Evolutionary conservation across 2,888 invertebrate species (phyloP).

Genomic region (Yponomeuta cagnagella): DNA sequence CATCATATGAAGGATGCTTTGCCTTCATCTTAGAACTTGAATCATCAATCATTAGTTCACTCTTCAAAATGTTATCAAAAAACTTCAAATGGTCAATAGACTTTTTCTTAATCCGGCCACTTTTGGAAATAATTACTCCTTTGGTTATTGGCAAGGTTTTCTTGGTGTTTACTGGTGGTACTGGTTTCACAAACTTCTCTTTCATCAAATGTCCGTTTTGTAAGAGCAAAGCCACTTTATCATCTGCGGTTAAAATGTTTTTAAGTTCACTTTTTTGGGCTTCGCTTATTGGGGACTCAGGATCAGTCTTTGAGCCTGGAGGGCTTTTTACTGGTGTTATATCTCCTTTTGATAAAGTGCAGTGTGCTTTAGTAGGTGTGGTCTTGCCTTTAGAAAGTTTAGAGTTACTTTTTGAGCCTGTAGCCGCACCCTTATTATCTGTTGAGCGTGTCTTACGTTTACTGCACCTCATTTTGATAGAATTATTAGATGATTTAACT

Average conservation of each 20-base stretch:
- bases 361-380: not conserved
- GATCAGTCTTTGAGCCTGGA: not conserved
- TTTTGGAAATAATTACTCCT: slow-evolving; percentile 31
- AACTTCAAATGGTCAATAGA: slow-evolving; percentile 38
- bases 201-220: slow-evolving; percentile 38
- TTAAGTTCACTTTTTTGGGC: slow-evolving; percentile 19
- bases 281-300: not conserved
- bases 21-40: slow-evolving; percentile 11
- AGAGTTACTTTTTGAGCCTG: not conserved
- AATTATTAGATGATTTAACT: slow-evolving; percentile 6
- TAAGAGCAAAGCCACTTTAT: slow-evolving; percentile 35
- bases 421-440: not conserved
- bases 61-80: slow-evolving; percentile 51
- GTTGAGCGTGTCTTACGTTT: slow-evolving; percentile 26
- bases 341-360: not conserved
- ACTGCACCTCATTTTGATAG: not conserved
- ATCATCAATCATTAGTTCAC: slow-evolving; percentile 46
- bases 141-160: slow-evolving; percentile 21
- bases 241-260: slow-evolving; percentile 32
- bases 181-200: slow-evolving; percentile 28
- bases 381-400: not conserved
- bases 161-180: slow-evolving; percentile 14
- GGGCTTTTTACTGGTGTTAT: not conserved
- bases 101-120: slow-evolving; percentile 37
- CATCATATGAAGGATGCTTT: slow-evolving; percentile 21